Conservation (phyloP, 2,888 invertebrate genomes). For the Doris montereyensis region DNA sequence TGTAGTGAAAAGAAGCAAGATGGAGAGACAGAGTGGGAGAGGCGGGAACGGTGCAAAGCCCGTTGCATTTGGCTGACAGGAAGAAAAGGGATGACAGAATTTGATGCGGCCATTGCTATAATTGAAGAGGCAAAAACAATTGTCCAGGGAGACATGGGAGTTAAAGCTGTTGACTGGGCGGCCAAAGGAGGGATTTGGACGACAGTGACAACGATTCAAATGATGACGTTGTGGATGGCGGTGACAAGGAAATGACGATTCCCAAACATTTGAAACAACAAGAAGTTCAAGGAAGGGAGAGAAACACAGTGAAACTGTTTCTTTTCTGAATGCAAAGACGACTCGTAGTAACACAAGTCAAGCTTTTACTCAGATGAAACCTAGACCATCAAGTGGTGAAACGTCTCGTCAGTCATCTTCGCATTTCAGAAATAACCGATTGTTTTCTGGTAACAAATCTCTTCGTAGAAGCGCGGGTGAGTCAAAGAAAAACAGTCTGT, state of each 20-base stretch:
- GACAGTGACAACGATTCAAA: slow-evolving; percentile 1
- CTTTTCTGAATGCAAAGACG: no score
- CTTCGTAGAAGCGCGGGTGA: neutral
- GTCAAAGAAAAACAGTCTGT: no score
- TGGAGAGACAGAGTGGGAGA: slow-evolving; percentile 79
- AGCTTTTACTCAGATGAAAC: no score
- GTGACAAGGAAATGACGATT: neutral
- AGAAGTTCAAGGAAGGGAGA: no score
- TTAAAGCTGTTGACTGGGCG: slow-evolving; percentile 65
- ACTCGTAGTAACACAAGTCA: no score
- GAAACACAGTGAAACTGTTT: no score
- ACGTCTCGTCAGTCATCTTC: no score
- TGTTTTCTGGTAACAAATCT: neutral
- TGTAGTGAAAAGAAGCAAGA: slow-evolving; percentile 78
- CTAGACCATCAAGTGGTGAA: no score
- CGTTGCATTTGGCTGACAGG: slow-evolving; percentile 70
- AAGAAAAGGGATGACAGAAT: slow-evolving; percentile 82
- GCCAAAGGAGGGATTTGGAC: no score
- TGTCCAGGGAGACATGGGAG: slow-evolving; percentile 74
- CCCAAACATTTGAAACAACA: no score
- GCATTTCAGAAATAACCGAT: no score
- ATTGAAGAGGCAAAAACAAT: slow-evolving; percentile 84
- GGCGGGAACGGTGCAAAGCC: slow-evolving; percentile 75
- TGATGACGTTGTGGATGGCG: neutral
- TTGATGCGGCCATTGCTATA: slow-evolving; percentile 85